Evolutionary conservation across 2,113 vertebrate genomes (phyloP), one percentile per base, ranked within the genome.

Genomic region (Seriola quinqueradiata): DNA sequence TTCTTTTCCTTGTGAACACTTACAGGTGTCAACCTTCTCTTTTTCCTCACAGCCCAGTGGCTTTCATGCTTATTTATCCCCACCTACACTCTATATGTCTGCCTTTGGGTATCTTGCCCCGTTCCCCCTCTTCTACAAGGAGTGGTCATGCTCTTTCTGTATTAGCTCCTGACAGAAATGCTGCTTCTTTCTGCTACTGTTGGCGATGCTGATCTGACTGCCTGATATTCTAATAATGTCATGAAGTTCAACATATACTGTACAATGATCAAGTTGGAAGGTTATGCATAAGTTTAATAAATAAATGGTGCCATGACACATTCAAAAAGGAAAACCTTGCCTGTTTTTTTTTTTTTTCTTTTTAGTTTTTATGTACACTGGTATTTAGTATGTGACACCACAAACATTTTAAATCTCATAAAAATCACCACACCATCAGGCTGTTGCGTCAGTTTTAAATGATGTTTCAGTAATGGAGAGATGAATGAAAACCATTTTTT

Each of bases 241-340:
- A 92, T 89, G 90, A 91, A 93, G 92, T 91, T 94, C 88, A 92
- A 90, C 90, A 90, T 92, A 91, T 92, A 88, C 89, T 92, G 91
- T 93, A 93, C 81, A 93, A 90, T 89, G 89, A 90, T 92, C 84
- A 88, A 91, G 82, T 90, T 93, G 89, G 82, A 93, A 94, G 86
- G 88, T 92, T 90, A 94, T 93, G 90, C 92, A 92, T 94, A 94
- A 93, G 85, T 79, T 93, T 90, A 92, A 92, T 91, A 92, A 92
- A 93, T 94, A 95, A 90, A 92, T 82, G 82, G 90, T 93, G 90
- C 90, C 92, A 92, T 92, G 91, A 91, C 83, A 84, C 84, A 82
- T 89, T 87, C 25, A 64, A 84, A 90, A 92, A 85, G 72, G n/a
- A 80, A 70, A 72, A 36, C 1, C 0, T 11, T 17, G 40, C 16